phyloP scores from a whole-genome alignment of 2,888 invertebrate genomes.

The Eudasyphora cyanicolor region DNA sequence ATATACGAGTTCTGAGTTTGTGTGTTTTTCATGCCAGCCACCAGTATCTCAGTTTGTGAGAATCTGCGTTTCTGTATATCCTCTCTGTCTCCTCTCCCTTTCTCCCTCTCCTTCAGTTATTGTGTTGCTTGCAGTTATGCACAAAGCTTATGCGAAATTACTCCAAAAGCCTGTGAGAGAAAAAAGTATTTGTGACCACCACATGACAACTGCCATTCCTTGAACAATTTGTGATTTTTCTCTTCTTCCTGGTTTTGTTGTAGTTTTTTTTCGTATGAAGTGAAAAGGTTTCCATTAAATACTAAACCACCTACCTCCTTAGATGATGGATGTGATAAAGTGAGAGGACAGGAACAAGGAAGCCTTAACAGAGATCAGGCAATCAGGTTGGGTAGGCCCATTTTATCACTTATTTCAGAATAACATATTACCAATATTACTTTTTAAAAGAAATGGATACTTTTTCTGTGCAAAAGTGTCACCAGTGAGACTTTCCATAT shows the following conservation, averaged over 20 bases:
- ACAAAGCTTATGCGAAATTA: constrained; percentile 27
- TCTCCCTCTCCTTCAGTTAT: neutral
- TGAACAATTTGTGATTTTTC: constrained; percentile 65
- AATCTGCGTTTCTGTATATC: constrained; percentile 34
- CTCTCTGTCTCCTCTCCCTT: too few species aligned
- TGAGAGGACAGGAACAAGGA: constrained; percentile 22
- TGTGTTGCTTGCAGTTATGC: neutral
- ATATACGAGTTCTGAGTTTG: constrained; percentile 20
- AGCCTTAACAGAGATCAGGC: constrained; percentile 19
- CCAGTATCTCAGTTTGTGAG: constrained; percentile 9
- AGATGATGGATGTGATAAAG: too few species aligned
- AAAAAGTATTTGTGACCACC: constrained; percentile 63
- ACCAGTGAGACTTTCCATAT: too few species aligned
- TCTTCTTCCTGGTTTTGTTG: constrained; percentile 21
- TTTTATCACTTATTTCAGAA: too few species aligned
- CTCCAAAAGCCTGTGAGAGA: constrained; percentile 2
- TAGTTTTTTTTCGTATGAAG: constrained; percentile 9
- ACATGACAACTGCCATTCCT: constrained; percentile 69
- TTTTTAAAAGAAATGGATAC: too few species aligned
- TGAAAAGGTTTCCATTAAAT: constrained; percentile 24
- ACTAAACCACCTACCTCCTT: constrained; percentile 67
- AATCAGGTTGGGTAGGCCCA: too few species aligned
- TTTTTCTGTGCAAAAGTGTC: too few species aligned
- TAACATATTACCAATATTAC: too few species aligned
- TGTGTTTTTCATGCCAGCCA: constrained; percentile 19